Evolutionary conservation across 2,888 invertebrate genomes (phyloP).

Genomic region (Hedychridium roseum): DNA sequence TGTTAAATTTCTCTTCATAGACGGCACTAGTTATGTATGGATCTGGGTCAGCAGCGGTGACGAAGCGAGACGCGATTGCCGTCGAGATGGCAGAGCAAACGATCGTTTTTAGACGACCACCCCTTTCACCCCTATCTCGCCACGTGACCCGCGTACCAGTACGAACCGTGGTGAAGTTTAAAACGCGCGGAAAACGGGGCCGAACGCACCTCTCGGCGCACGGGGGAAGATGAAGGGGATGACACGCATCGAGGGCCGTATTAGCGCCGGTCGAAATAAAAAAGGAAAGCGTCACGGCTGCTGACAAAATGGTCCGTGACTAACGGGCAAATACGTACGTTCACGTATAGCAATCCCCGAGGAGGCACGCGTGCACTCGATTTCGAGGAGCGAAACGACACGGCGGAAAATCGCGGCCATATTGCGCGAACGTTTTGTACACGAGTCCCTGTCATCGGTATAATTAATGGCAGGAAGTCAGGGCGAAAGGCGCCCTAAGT

Average conservation of each 20-base stretch:
- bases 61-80: conserved; percentile 28
- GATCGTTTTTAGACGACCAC: conserved; percentile 44
- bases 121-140: conserved; percentile 58
- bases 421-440: conserved; percentile 45
- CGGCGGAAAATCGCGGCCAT: conserved; percentile 52
- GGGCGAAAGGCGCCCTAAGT: conserved; percentile 6
- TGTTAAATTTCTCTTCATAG: conserved; percentile 35
- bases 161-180: conserved; percentile 56
- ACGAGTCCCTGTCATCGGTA: conserved; percentile 29
- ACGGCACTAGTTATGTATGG: conserved; percentile 36
- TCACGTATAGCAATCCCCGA: too few species aligned
- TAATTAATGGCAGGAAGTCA: conserved; percentile 50
- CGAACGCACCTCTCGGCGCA: conserved; percentile 5
- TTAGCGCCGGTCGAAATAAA: conserved; percentile 44
- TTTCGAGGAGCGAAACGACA: conserved; percentile 8
- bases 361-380: conserved; percentile 14
- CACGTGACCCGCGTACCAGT: conserved; percentile 54
- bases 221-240: conserved; percentile 15
- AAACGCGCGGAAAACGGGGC: conserved; percentile 48
- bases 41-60: conserved; percentile 24
- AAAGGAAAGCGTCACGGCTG: conserved; percentile 59
- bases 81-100: conserved; percentile 29
- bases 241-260: conserved; percentile 27
- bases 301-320: conserved; percentile 62
- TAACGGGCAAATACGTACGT: conserved; percentile 54